Percentiles rank a stretch among this genome's conserved stretches.
These are phyloP conservation scores for Nasonia vitripennis DNA, from an alignment of 1,140 invertebrate species.

Conservation along the genomic window DNA sequence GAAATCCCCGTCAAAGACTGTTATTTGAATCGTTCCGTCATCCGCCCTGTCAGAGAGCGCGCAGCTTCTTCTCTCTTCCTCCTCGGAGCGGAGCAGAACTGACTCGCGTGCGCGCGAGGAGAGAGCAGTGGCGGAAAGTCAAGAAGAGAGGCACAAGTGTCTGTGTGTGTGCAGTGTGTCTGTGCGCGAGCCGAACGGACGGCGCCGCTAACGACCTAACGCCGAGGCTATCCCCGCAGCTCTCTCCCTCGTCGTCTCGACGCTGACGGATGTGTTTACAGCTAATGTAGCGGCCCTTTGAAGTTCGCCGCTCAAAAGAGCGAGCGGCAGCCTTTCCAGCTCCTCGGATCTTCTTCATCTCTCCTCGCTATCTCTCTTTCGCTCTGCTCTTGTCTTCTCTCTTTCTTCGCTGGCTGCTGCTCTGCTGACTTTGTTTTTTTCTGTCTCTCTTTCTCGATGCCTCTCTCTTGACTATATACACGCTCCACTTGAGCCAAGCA, in stretches of 20 bases:
- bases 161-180: neutral
- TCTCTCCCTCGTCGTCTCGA: slow-evolving; percentile 63
- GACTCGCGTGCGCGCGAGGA: neutral
- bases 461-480: neutral
- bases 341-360: slow-evolving; percentile 31
- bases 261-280: slow-evolving; percentile 74
- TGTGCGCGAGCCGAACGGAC: slow-evolving; percentile 56
- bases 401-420: neutral
- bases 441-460: neutral
- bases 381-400: neutral
- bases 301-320: slow-evolving; percentile 62
- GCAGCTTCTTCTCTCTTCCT: neutral
- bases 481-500: neutral
- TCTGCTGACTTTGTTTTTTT: neutral
- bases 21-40: slow-evolving; percentile 54
- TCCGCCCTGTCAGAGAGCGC: slow-evolving; percentile 49
- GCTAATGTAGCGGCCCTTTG: slow-evolving; percentile 72
- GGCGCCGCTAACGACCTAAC: slow-evolving; percentile 71
- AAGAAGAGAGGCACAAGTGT: neutral
- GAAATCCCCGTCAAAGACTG: slow-evolving; percentile 50
- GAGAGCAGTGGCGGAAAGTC: neutral
- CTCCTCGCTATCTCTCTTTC: slow-evolving; percentile 30
- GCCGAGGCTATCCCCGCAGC: slow-evolving; percentile 55
- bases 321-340: slow-evolving; percentile 17
- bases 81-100: neutral